Percentiles rank a stretch among this genome's conserved stretches.
Conservation (phyloP, 2,113 vertebrate genomes). For the Tamias sibiricus region DNA sequence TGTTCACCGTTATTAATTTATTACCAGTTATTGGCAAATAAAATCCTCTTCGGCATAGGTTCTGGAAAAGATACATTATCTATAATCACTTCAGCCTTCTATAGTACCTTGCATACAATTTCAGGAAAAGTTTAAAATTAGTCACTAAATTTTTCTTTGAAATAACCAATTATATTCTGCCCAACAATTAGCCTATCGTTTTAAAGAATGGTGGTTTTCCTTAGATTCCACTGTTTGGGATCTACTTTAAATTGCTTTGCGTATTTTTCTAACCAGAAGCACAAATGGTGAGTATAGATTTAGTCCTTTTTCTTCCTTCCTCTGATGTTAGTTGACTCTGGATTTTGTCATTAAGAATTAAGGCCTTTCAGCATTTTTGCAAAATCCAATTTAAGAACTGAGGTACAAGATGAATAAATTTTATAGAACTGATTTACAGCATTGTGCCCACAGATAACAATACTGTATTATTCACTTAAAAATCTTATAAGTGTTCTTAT, state of each 20-base stretch:
- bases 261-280: not conserved
- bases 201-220: constrained; percentile 2
- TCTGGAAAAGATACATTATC: not conserved
- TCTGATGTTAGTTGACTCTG: not conserved
- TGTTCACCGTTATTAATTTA: constrained; percentile 3
- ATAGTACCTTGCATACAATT: not conserved
- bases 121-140: constrained; percentile 50
- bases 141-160: constrained; percentile 17
- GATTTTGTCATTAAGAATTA: not conserved
- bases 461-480: not conserved
- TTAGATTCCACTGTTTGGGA: not conserved
- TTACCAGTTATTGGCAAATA: constrained; percentile 54
- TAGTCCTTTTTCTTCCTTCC: not conserved
- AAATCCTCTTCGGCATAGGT: not conserved
- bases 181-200: not conserved
- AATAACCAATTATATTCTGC: not conserved
- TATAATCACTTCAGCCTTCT: not conserved
- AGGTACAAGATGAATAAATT: not conserved
- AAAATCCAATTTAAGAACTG: constrained; percentile 16
- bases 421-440: not conserved
- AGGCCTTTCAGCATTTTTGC: not conserved
- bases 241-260: constrained; percentile 31
- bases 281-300: not conserved
- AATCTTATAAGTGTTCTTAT: not conserved
- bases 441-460: not conserved